These are phyloP conservation scores for Drosophila cardini DNA, from an alignment of 1,140 invertebrate genomes.

Conservation along the genomic window DNA sequence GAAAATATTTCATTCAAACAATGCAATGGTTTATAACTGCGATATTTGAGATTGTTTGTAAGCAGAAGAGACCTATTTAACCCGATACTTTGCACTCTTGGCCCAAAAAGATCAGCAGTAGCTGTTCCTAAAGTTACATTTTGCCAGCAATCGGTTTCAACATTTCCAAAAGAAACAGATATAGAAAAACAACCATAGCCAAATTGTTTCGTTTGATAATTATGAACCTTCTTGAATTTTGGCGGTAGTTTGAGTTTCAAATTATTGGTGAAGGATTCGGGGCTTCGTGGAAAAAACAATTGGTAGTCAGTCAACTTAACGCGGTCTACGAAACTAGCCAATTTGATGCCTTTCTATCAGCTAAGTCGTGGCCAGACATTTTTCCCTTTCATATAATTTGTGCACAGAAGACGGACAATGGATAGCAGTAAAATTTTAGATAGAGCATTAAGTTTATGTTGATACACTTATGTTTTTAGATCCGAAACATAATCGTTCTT, in stretches of 20 bases:
- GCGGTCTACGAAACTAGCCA: conserved; percentile 78
- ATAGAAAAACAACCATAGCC: conserved; percentile 8
- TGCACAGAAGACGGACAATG: conserved; percentile 65
- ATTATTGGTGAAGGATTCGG: conserved; percentile 75
- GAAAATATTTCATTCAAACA: conserved; percentile 38
- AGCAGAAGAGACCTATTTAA: conserved; percentile 69
- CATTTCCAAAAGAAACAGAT: conserved; percentile 67
- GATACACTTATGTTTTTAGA: background rate
- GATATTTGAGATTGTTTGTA: conserved; percentile 38
- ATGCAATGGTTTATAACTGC: conserved; percentile 26
- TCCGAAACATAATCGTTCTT: no score
- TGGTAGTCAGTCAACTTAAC: conserved; percentile 81
- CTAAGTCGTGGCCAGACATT: conserved; percentile 69
- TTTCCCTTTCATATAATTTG: conserved; percentile 65
- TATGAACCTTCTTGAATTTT: conserved; percentile 78
- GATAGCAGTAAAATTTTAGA: background rate
- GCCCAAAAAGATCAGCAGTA: conserved; percentile 46
- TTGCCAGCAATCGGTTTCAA: conserved; percentile 59
- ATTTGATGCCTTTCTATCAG: conserved; percentile 61
- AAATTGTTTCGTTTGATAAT: conserved; percentile 64
- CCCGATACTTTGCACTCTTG: conserved; percentile 74
- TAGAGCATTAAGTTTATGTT: background rate
- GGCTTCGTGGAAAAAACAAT: conserved; percentile 76
- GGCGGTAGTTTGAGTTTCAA: conserved; percentile 80
- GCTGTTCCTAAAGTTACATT: conserved; percentile 55